Conservation (phyloP, 2,797 vertebrate genomes). For the Falco rusticolus region DNA sequence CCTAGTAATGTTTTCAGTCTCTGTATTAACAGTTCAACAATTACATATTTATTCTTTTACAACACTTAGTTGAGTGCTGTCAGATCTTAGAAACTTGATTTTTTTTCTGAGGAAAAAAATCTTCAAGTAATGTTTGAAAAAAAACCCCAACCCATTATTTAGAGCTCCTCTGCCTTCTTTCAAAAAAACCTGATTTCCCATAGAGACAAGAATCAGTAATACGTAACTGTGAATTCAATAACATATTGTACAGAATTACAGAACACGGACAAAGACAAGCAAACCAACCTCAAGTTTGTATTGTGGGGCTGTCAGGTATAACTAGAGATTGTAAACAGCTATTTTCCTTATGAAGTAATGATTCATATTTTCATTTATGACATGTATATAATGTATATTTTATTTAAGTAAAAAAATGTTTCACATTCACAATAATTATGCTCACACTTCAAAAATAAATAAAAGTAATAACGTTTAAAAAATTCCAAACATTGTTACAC, state of each 20-base stretch:
- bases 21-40: not conserved
- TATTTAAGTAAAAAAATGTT: not conserved
- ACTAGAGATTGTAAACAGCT: not conserved
- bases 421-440: not conserved
- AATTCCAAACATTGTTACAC: not conserved
- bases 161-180: not conserved
- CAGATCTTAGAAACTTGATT: not conserved
- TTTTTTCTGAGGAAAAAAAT: not conserved
- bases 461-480: not conserved
- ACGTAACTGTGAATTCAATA: not conserved
- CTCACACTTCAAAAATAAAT: conserved; percentile 3
- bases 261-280: not conserved
- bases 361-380: not conserved
- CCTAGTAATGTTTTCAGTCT: not conserved
- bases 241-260: not conserved
- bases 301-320: not conserved
- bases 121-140: not conserved
- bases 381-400: not conserved
- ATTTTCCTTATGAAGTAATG: not conserved
- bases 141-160: not conserved
- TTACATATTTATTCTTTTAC: not conserved
- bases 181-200: not conserved
- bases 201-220: not conserved
- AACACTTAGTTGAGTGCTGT: not conserved
- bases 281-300: not conserved